Conservation (phyloP, 2,797 vertebrate species). For the Graptemys geographica region DNA sequence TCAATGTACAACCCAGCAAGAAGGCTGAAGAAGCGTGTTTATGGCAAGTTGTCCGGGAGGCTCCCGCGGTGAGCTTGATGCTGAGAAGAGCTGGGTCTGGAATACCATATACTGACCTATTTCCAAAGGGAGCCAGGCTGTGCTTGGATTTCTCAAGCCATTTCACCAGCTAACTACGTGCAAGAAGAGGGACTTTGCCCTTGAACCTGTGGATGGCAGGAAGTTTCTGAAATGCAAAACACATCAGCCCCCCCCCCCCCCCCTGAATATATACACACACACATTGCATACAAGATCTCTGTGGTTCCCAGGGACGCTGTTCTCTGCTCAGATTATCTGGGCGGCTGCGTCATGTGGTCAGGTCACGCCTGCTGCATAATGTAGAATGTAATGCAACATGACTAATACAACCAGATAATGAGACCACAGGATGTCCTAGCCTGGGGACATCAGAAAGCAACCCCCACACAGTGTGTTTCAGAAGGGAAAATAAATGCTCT, state of each 20-base stretch:
- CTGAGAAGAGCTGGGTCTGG: neutral
- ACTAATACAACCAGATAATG: neutral
- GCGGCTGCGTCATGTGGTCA: neutral
- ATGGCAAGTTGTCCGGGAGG: neutral
- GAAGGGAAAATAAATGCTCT: neutral
- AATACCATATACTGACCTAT: neutral
- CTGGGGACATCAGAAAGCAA: neutral
- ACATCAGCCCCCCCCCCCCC: neutral
- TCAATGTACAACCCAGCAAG: too few relatives aligned
- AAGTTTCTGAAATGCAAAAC: conserved; percentile 33
- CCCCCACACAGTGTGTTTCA: neutral
- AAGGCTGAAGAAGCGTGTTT: neutral
- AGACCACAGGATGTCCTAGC: neutral
- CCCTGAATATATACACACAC: too few relatives aligned
- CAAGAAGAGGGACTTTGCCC: conserved; percentile 31
- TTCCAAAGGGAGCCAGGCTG: neutral
- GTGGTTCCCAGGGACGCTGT: conserved; percentile 7
- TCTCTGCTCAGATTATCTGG: conserved; percentile 17
- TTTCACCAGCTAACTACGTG: conserved; percentile 35
- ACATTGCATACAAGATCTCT: neutral
- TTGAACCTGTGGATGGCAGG: neutral
- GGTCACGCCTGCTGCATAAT: neutral
- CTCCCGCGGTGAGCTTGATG: too few relatives aligned
- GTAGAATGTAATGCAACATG: neutral
- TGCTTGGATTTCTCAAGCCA: neutral